phyloP scores from a whole-genome alignment of 2,888 invertebrate species.

The Coelinius sp. region DNA sequence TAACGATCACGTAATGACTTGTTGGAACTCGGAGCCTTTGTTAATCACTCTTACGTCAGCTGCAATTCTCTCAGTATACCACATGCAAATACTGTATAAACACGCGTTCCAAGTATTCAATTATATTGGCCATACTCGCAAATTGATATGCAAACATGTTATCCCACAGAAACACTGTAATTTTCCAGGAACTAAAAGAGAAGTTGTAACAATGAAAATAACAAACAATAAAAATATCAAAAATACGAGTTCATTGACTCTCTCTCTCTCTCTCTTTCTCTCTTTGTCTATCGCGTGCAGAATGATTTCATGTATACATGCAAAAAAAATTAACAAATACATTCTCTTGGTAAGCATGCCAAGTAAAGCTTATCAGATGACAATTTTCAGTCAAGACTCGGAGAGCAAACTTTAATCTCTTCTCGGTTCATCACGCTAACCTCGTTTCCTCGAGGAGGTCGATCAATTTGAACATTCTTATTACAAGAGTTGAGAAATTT shows the following conservation, averaged over 20 bases:
- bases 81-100: neutral
- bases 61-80: neutral
- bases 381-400: slow-evolving; percentile 13
- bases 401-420: slow-evolving; percentile 18
- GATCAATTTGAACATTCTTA: neutral
- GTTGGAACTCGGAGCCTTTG: slow-evolving; percentile 43
- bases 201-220: slow-evolving; percentile 1
- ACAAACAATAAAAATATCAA: slow-evolving; percentile 37
- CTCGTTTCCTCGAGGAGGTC: neutral
- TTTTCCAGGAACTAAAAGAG: neutral
- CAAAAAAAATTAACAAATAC: neutral
- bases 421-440: slow-evolving; percentile 5
- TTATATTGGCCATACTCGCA: neutral
- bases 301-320: slow-evolving; percentile 35
- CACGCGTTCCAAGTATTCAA: neutral
- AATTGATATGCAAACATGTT: neutral
- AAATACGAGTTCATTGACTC: slow-evolving; percentile 38
- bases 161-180: neutral
- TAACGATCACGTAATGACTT: slow-evolving; percentile 58
- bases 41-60: slow-evolving; percentile 11
- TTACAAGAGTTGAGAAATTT: neutral
- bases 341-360: neutral
- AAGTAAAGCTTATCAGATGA: slow-evolving; percentile 25
- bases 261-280: too few species aligned
- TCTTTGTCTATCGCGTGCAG: too few species aligned